phyloP scores from a whole-genome alignment of 2,113 vertebrate species.

The Cercopithecus mona region DNA sequence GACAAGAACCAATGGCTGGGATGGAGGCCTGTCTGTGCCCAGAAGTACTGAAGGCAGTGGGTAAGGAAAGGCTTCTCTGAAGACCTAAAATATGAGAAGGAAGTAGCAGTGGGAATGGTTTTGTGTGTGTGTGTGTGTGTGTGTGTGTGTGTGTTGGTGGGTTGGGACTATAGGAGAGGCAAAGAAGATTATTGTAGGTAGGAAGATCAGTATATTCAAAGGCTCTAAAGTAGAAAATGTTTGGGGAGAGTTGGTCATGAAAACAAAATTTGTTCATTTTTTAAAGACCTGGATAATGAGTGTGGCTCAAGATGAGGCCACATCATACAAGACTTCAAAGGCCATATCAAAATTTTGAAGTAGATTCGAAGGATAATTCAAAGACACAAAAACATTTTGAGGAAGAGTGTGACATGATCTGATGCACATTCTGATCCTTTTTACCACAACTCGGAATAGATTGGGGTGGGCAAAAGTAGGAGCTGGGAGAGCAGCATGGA shows the following conservation, averaged over 20 bases:
- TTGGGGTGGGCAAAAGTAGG: background rate
- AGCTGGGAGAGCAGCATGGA: background rate
- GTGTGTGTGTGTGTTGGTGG: background rate
- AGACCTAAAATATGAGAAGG: background rate
- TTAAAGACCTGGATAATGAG: background rate
- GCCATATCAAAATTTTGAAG: background rate
- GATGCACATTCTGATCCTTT: background rate
- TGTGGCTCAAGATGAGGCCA: background rate
- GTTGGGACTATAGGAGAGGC: no score
- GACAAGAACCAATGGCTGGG: background rate
- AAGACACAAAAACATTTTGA: background rate
- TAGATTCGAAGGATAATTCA: background rate
- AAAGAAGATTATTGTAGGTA: background rate
- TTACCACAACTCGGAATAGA: background rate
- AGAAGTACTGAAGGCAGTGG: background rate
- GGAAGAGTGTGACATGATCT: background rate
- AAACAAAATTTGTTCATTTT: background rate
- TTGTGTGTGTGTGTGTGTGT: background rate
- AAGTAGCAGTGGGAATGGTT: background rate
- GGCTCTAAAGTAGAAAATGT: background rate
- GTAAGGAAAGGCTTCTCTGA: background rate
- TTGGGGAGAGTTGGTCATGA: background rate
- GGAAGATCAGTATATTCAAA: background rate
- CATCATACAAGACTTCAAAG: background rate
- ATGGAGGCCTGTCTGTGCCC: no score